Percentiles rank a stretch among this genome's conserved stretches.
phyloP scores from a whole-genome alignment of 1,140 invertebrate species.

The Leucophenga varia region DNA sequence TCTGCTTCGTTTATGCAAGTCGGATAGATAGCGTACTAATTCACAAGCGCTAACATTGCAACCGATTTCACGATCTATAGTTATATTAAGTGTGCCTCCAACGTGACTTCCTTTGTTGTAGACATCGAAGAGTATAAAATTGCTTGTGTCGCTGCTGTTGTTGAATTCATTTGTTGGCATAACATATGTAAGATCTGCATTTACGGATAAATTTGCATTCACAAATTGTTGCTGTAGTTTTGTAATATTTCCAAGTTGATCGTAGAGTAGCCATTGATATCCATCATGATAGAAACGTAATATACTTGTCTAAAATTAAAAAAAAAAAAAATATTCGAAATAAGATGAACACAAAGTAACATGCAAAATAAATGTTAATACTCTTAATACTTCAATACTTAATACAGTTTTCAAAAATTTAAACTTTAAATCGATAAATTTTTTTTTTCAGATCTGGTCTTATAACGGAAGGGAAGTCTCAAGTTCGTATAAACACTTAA shows the following conservation, averaged over 20 bases:
- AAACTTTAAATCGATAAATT: too few relatives aligned
- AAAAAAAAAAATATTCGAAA: constrained; percentile 2
- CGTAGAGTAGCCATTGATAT: constrained; percentile 41
- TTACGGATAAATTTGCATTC: constrained; percentile 34
- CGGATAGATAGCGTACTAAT: constrained; percentile 26
- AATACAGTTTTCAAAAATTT: too few relatives aligned
- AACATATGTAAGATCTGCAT: constrained; percentile 36
- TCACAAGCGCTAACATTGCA: constrained; percentile 28
- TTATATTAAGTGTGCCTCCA: constrained; percentile 42
- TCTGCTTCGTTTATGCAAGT: constrained; percentile 23
- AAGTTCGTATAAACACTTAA: too few relatives aligned
- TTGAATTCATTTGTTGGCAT: neutral
- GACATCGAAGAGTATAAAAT: constrained; percentile 37
- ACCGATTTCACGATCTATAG: constrained; percentile 33
- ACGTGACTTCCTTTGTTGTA: constrained; percentile 45
- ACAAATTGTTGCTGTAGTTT: constrained; percentile 19
- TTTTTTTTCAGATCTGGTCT: too few relatives aligned
- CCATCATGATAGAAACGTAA: constrained; percentile 28
- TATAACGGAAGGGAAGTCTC: too few relatives aligned
- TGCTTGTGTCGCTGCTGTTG: neutral
- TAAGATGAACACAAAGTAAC: too few relatives aligned
- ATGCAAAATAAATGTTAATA: neutral
- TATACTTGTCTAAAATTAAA: constrained; percentile 25
- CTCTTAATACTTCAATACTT: neutral
- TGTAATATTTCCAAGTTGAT: constrained; percentile 21